Evolutionary conservation across 2,797 vertebrate species (phyloP).

Genomic region (Paramormyrops hopkinsi): DNA sequence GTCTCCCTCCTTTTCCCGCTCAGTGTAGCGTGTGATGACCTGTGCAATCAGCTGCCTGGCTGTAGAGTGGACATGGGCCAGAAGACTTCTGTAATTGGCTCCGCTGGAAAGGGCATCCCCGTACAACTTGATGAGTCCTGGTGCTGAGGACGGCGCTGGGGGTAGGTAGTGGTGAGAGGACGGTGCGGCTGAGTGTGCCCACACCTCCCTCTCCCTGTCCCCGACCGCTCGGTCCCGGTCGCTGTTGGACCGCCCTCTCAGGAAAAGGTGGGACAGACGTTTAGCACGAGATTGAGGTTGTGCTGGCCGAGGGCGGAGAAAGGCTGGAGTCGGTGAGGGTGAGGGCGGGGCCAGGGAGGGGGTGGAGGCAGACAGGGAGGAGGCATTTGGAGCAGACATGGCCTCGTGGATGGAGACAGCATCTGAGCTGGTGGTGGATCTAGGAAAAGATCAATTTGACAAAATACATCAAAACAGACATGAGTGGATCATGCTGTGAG

Average conservation of each 20-base stretch:
- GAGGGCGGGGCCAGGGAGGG: conserved; percentile 64
- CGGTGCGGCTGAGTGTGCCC: conserved; percentile 60
- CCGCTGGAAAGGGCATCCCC: conserved; percentile 71
- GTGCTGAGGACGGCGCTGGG: conserved; percentile 62
- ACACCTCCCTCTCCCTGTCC: conserved; percentile 59
- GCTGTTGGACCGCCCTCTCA: conserved; percentile 70
- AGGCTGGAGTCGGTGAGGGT: conserved; percentile 62
- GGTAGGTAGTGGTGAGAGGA: conserved; percentile 69
- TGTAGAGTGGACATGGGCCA: conserved; percentile 67
- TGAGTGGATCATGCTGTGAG: not conserved
- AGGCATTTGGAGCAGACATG: conserved; percentile 57
- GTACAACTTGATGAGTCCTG: conserved; percentile 74
- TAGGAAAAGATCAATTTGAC: conserved; percentile 25
- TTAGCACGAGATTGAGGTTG: conserved; percentile 73
- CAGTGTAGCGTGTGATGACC: conserved; percentile 73
- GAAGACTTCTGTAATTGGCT: conserved; percentile 72
- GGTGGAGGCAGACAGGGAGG: conserved; percentile 72
- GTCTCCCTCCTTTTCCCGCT: conserved; percentile 65
- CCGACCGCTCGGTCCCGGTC: conserved; percentile 63
- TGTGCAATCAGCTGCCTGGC: conserved; percentile 68
- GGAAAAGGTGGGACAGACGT: conserved; percentile 82
- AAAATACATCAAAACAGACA: not conserved
- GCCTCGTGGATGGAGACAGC: conserved; percentile 68
- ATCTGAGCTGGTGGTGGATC: conserved; percentile 73
- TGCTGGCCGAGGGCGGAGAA: conserved; percentile 64